These are phyloP conservation scores for Aplodontia rufa DNA, from an alignment of 2,113 vertebrate genomes.

Conservation along the genomic window DNA sequence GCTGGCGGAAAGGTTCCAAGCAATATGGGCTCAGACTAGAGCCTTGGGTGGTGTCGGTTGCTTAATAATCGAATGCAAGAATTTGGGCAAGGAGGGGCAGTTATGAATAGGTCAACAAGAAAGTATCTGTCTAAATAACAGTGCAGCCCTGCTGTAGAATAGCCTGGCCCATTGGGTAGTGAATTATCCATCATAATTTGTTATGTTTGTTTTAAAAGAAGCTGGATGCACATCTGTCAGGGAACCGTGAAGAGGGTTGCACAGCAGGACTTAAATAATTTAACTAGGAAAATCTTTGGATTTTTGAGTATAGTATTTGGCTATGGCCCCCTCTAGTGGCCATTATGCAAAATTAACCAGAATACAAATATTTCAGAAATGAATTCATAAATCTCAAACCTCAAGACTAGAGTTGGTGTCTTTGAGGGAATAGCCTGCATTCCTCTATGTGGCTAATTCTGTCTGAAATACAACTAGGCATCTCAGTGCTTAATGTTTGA, in stretches of 20 bases:
- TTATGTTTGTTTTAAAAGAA: background rate
- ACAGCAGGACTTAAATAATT: background rate
- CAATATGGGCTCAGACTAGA: background rate
- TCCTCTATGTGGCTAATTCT: background rate
- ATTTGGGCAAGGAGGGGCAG: background rate
- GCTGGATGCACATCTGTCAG: background rate
- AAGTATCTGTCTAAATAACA: background rate
- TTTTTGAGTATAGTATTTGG: conserved; percentile 57
- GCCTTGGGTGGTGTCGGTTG: background rate
- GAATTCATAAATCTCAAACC: background rate
- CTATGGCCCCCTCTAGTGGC: conserved; percentile 74
- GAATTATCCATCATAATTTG: background rate
- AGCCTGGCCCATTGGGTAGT: background rate
- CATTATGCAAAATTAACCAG: conserved; percentile 46
- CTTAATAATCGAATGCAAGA: background rate
- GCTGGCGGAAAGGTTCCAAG: background rate
- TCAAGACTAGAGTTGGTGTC: background rate
- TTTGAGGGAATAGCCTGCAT: conserved; percentile 30
- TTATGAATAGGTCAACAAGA: background rate
- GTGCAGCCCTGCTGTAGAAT: background rate
- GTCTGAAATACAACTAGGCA: background rate
- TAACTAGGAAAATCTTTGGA: background rate
- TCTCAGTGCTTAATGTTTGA: background rate
- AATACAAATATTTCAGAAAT: conserved; percentile 14
- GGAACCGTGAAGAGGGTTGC: background rate